A percentile compares a stretch with the other conserved stretches of the same genome.
phyloP scores from a whole-genome alignment of 2,888 invertebrate species.

The Netelia melanura region DNA sequence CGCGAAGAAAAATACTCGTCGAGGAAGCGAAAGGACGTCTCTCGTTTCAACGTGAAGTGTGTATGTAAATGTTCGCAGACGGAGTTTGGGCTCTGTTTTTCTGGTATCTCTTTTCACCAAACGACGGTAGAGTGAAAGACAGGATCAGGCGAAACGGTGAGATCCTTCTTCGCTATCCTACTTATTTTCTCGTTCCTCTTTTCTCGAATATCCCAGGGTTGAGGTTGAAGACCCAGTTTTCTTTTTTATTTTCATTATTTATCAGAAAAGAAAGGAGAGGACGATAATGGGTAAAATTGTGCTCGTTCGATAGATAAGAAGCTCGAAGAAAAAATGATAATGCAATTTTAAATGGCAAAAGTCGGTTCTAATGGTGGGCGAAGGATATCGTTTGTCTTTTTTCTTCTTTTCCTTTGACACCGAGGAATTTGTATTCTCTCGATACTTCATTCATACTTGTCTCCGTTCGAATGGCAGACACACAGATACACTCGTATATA shows the following conservation, averaged over 20 bases:
- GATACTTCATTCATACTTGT: constrained; percentile 57
- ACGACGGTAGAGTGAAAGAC: constrained; percentile 1
- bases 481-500: constrained; percentile 24
- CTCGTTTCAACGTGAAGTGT: constrained; percentile 59
- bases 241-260: constrained; percentile 23
- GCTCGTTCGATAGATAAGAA: constrained; percentile 42
- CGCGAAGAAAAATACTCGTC: constrained; percentile 73
- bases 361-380: constrained; percentile 4
- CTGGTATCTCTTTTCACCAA: constrained; percentile 48
- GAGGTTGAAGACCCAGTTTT: not conserved
- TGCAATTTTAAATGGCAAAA: constrained; percentile 27
- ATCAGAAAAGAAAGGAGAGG: constrained; percentile 21
- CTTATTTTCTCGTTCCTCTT: constrained; percentile 51
- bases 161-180: constrained; percentile 40
- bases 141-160: constrained; percentile 30
- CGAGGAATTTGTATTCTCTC: constrained; percentile 56
- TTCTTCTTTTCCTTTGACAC: constrained; percentile 30
- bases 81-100: constrained; percentile 58
- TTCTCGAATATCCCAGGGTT: constrained; percentile 14
- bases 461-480: constrained; percentile 52
- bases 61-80: constrained; percentile 58
- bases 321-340: constrained; percentile 10
- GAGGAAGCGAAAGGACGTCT: constrained; percentile 60
- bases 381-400: not conserved
- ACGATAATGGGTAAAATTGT: constrained; percentile 31